phyloP scores from a whole-genome alignment of 92 coral and sea anemone species.

The Paragorgia papillata region DNA sequence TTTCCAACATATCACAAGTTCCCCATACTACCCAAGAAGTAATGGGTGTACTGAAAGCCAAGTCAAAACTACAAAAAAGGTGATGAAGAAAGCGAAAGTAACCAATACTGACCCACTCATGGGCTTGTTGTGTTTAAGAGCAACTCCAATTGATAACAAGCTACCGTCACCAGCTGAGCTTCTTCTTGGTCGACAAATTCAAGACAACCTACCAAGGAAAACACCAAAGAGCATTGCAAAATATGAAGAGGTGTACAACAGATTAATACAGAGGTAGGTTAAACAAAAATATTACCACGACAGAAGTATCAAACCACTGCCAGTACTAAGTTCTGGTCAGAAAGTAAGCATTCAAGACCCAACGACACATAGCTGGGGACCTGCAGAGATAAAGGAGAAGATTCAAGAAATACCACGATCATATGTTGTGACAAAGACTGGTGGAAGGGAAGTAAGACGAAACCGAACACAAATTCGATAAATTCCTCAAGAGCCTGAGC shows the following conservation, averaged over 20 bases:
- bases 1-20: conserved; percentile 48
- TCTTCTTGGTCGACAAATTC: background rate
- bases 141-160: conserved; percentile 35
- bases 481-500: conserved; percentile 10
- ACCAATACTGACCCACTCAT: conserved; percentile 31
- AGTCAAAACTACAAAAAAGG: conserved; percentile 43
- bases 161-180: conserved; percentile 45
- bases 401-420: conserved; percentile 54
- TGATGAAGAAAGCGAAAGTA: conserved; percentile 37
- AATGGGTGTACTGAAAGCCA: conserved; percentile 52
- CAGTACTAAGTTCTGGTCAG: conserved; percentile 33
- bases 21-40: conserved; percentile 44
- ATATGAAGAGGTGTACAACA: conserved; percentile 2
- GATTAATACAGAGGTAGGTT: conserved; percentile 2
- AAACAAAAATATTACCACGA: conserved; percentile 33
- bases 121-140: conserved; percentile 21
- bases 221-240: background rate
- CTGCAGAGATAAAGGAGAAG: conserved; percentile 52
- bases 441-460: conserved; percentile 52
- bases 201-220: conserved; percentile 40
- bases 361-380: conserved; percentile 48
- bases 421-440: conserved; percentile 53
- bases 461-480: conserved; percentile 47
- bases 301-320: conserved; percentile 36
- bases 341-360: conserved; percentile 54